Base-by-base conservation (phyloP, 2,797 vertebrate genomes). In the Zalophus californianus region DNA sequence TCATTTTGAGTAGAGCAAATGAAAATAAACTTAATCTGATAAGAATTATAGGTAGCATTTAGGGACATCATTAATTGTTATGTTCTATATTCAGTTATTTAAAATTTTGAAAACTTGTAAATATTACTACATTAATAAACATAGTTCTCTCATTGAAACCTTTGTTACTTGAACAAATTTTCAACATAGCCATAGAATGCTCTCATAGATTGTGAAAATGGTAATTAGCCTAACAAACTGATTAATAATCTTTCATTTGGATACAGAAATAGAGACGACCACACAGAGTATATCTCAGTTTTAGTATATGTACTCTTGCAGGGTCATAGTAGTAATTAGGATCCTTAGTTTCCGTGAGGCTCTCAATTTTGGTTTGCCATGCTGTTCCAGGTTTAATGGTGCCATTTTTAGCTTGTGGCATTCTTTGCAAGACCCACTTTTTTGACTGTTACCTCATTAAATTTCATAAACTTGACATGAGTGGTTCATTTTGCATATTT, bases 21-120 rank as follows among this genome's bases (percentile, higher is more conserved):
- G 25, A 89, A 96, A 96, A 86, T 90, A 92, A 87, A 50, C 20
- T 60, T 68, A 48, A 54, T 94, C 91, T 96, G 68, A 54, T 96
- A 75, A 95, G 75, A 87, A 92, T 85, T 93, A 50, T 50, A 62
- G 38, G 41, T 3, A 54, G 27, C 23, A 50, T 9, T 91, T 64
- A 6, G 93, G 32, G 29, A 56, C 16, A n/a, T 83, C 23, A 52
- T 78, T 93, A 91, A 21, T 84, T 78, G 95, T 48, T 75, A 89
- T 92, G 41, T 2, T 91, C 20, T 20, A 60, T 94, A 38, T 77
- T 85, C 32, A 82, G 1, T 91, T 77, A n/a, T 86, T 90, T 83
- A 83, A 91, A 94, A 78, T 78, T 87, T 95, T 78, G 21, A 44
- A 70, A 58, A 90, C 23, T 73, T 77, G 7, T 54, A 78, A 92